A percentile compares a stretch with the other conserved stretches of the same genome.
Evolutionary conservation across 1,140 invertebrate species (phyloP).

Genomic region (Hermatobates lingyangjiaoensis): DNA sequence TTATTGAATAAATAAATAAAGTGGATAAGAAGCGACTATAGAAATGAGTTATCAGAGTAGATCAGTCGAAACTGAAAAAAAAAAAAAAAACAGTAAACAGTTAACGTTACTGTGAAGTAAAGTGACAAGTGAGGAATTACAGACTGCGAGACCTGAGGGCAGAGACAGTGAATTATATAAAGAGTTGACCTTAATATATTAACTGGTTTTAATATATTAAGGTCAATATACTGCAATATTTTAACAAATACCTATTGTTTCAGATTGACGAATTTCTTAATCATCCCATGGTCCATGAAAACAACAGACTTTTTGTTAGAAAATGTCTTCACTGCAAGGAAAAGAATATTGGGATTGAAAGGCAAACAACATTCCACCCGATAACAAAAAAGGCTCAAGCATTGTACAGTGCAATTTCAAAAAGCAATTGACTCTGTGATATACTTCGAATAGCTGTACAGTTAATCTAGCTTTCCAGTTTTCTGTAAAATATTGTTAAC

Average conservation of each 20-base stretch:
- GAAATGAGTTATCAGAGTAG: too few relatives aligned
- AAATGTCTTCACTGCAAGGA: conserved; percentile 42
- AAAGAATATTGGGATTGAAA: conserved; percentile 33
- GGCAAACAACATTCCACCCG: conserved; percentile 19
- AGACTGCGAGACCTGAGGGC: background rate
- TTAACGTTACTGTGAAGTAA: background rate
- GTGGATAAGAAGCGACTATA: too few relatives aligned
- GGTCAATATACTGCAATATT: background rate
- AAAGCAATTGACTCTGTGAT: too few relatives aligned
- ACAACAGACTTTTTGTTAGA: conserved; percentile 44
- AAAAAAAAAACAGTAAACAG: background rate
- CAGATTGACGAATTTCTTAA: conserved; percentile 47
- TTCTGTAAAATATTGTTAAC: too few relatives aligned
- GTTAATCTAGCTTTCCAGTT: too few relatives aligned
- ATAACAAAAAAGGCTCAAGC: conserved; percentile 21
- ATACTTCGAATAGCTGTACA: too few relatives aligned
- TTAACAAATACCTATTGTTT: too few relatives aligned
- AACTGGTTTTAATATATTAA: background rate
- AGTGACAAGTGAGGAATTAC: background rate
- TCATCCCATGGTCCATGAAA: conserved; percentile 50
- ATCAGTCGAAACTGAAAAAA: background rate
- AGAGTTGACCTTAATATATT: background rate
- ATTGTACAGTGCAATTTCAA: conserved; percentile 4
- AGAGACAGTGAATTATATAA: background rate
- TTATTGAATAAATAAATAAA: too few relatives aligned